Evolutionary conservation across 2,113 vertebrate species (phyloP).

Genomic region (Atractosteus spatula): DNA sequence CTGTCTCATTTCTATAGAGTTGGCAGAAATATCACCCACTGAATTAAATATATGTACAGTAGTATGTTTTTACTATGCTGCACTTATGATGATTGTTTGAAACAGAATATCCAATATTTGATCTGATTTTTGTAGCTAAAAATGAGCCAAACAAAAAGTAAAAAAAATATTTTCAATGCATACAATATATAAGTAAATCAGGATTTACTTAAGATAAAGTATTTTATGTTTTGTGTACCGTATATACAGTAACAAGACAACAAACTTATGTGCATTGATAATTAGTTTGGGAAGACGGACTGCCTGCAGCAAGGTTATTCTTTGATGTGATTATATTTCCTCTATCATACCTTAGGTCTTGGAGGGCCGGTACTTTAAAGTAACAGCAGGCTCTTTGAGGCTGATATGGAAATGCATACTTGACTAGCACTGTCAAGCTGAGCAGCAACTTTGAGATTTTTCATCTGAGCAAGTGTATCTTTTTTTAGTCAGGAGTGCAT

Average conservation of each 20-base stretch:
- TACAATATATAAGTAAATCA: not conserved
- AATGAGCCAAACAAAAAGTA: too few relatives aligned
- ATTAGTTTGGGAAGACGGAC: not conserved
- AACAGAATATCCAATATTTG: too few relatives aligned
- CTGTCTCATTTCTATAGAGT: too few relatives aligned
- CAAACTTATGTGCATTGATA: not conserved
- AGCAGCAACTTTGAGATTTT: not conserved
- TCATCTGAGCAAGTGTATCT: too few relatives aligned
- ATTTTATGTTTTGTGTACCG: not conserved
- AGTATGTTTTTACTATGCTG: too few relatives aligned
- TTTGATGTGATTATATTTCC: not conserved
- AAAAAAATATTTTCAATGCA: too few relatives aligned
- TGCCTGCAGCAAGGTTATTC: not conserved
- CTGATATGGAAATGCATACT: not conserved
- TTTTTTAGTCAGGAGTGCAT: too few relatives aligned
- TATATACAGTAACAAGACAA: not conserved
- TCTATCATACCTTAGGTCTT: not conserved
- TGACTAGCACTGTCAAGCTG: slow-evolving; percentile 2
- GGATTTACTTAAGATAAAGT: too few relatives aligned
- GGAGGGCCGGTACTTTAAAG: not conserved
- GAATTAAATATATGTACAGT: too few relatives aligned
- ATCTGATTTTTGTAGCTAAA: too few relatives aligned
- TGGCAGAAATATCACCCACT: too few relatives aligned
- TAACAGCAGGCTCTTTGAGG: not conserved
- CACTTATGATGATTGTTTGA: too few relatives aligned